Evolutionary conservation across 2,797 vertebrate species (phyloP).

Genomic region (Danio jaintianensis): DNA sequence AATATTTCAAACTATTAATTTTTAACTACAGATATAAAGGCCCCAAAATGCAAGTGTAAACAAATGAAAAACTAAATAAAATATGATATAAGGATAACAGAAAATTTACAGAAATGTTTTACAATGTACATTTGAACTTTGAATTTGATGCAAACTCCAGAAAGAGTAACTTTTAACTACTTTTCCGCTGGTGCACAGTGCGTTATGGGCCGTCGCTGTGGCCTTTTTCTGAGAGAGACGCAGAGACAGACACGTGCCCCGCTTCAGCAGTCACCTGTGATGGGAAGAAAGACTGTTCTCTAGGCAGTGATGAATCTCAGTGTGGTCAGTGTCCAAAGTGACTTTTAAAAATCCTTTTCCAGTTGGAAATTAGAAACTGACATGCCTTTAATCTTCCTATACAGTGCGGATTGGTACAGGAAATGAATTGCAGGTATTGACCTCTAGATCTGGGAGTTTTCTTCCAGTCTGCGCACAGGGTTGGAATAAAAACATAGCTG

Average conservation of each 20-base stretch:
- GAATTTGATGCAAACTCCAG: neutral
- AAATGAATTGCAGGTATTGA: constrained; percentile 79
- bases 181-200: constrained; percentile 59
- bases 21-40: too few species aligned
- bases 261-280: constrained; percentile 72
- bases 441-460: constrained; percentile 68
- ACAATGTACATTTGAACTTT: neutral
- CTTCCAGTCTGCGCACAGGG: constrained; percentile 77
- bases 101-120: too few species aligned
- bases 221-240: neutral
- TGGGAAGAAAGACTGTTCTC: constrained; percentile 77
- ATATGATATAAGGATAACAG: too few species aligned
- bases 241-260: constrained; percentile 70
- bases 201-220: constrained; percentile 40
- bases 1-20: too few species aligned
- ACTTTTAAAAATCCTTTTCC: neutral
- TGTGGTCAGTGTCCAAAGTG: constrained; percentile 76
- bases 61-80: too few species aligned
- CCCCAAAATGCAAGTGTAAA: too few species aligned
- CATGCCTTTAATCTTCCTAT: constrained; percentile 31
- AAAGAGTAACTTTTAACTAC: neutral
- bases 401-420: constrained; percentile 78
- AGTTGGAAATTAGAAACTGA: neutral
- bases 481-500: constrained; percentile 74
- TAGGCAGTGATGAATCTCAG: constrained; percentile 79